phyloP scores from a whole-genome alignment of 2,888 invertebrate species.

The Calliopum simillimum region DNA sequence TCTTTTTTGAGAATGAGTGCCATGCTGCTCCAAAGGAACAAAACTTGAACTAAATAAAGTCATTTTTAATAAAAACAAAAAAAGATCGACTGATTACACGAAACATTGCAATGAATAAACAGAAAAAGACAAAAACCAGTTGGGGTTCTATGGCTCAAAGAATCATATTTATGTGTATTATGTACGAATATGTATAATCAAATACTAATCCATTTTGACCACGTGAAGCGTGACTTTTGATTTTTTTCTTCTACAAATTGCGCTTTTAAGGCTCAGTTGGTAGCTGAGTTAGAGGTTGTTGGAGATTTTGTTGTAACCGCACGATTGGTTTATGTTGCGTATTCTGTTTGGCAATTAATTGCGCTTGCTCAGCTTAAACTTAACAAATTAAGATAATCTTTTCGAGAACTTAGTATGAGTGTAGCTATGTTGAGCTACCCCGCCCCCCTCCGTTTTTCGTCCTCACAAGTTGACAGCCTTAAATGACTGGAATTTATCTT shows the following conservation, averaged over 20 bases:
- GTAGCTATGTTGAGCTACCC: background rate
- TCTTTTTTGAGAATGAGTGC: background rate
- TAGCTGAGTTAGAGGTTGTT: too few relatives aligned
- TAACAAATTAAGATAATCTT: conserved; percentile 15
- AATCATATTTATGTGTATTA: too few relatives aligned
- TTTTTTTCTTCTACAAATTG: background rate
- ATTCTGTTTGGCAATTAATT: conserved; percentile 3
- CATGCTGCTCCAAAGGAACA: background rate
- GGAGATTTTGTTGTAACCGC: too few relatives aligned
- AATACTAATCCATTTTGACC: too few relatives aligned
- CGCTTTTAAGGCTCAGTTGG: background rate
- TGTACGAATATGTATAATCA: too few relatives aligned
- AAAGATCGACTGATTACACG: background rate
- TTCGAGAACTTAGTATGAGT: background rate
- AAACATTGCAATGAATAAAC: background rate
- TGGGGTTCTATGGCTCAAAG: too few relatives aligned
- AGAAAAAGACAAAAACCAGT: too few relatives aligned
- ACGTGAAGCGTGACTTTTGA: conserved; percentile 1
- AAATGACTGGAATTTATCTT: conserved; percentile 6
- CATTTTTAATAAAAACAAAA: background rate
- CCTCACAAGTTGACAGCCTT: conserved; percentile 2
- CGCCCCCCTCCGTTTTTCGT: too few relatives aligned
- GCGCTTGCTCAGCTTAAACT: conserved; percentile 6
- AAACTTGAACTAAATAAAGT: background rate
- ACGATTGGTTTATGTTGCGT: background rate